A percentile compares a stretch with the other conserved stretches of the same genome.
phyloP scores from a whole-genome alignment of 2,797 vertebrate species.

The Rallus crepitans region DNA sequence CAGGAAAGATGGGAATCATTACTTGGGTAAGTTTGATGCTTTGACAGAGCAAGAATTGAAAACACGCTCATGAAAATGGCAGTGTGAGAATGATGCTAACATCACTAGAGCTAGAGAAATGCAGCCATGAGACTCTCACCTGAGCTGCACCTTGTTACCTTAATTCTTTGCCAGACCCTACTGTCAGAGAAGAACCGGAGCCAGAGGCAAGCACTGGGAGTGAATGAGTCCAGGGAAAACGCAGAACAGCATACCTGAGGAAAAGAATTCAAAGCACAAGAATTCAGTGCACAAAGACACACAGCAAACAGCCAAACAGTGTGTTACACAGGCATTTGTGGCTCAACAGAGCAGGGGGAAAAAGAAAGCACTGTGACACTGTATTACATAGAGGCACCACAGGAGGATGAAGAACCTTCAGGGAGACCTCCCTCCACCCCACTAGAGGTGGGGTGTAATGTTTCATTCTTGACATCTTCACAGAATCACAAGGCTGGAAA shows the following conservation, averaged over 20 bases:
- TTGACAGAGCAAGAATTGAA: slow-evolving; percentile 4
- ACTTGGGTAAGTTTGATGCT: neutral
- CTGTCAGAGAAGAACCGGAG: neutral
- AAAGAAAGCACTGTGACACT: neutral
- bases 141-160: neutral
- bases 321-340: neutral
- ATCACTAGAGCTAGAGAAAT: neutral
- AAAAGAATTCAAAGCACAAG: slow-evolving; percentile 31
- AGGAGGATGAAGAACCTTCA: neutral
- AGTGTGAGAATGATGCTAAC: neutral
- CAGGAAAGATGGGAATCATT: neutral
- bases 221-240: slow-evolving; percentile 13
- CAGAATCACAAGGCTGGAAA: too few relatives aligned
- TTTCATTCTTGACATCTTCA: neutral
- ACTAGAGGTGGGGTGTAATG: neutral
- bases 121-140: neutral
- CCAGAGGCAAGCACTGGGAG: neutral
- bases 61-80: neutral
- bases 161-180: neutral
- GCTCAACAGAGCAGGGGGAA: neutral
- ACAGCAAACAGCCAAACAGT: neutral
- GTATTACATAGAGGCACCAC: neutral
- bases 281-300: neutral
- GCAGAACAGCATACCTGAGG: slow-evolving; percentile 1
- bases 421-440: neutral